These are phyloP conservation scores for Typhlomys cinereus DNA, from an alignment of 2,113 vertebrate species.

Conservation along the genomic window DNA sequence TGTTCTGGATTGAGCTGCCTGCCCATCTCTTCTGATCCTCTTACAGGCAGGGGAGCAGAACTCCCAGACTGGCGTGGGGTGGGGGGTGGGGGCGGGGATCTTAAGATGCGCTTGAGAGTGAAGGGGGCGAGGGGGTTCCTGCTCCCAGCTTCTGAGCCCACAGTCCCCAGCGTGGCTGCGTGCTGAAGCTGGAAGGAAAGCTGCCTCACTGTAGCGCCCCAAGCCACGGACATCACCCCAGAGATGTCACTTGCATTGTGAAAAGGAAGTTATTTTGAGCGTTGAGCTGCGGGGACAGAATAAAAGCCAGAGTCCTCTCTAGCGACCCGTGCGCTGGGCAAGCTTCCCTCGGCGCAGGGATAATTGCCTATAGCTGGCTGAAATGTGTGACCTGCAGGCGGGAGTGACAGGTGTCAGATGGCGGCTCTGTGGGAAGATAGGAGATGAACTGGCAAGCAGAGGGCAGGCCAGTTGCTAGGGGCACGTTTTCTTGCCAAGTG, in stretches of 20 bases:
- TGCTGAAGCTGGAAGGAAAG: neutral
- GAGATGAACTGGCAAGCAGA: neutral
- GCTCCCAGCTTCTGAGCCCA: neutral
- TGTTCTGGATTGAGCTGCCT: neutral
- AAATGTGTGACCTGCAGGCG: neutral
- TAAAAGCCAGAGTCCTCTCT: slow-evolving; percentile 18
- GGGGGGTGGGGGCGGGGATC: neutral
- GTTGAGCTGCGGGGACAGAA: slow-evolving; percentile 10
- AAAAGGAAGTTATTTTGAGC: neutral
- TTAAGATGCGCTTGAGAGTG: slow-evolving; percentile 59
- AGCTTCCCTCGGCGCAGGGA: neutral
- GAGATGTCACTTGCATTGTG: neutral
- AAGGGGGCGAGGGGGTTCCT: neutral
- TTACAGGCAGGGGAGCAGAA: slow-evolving; percentile 40
- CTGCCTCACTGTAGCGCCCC: neutral
- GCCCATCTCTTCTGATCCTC: slow-evolving; percentile 14
- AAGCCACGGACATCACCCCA: neutral
- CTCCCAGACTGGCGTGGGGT: too few species aligned
- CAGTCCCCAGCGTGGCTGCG: neutral
- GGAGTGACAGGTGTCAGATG: neutral
- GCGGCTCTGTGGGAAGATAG: neutral
- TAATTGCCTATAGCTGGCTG: slow-evolving; percentile 47
- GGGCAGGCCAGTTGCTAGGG: neutral
- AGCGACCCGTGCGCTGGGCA: neutral
- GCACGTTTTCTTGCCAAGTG: neutral